A percentile compares a stretch with the other conserved stretches of the same genome.
Conservation (phyloP, 1,140 invertebrate genomes). For the Ostrea edulis region DNA sequence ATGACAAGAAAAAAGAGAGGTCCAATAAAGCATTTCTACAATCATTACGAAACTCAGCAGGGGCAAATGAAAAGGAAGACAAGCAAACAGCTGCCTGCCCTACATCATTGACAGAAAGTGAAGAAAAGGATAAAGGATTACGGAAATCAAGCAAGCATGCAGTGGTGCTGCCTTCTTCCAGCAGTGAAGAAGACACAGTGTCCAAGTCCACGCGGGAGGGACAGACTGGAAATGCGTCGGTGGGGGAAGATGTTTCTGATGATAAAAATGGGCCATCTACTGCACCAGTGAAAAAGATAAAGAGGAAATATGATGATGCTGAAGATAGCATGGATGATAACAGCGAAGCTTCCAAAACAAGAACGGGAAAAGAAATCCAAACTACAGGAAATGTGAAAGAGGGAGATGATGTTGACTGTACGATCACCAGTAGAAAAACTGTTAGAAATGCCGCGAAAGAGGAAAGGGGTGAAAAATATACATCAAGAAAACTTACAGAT, state of each 20-base stretch:
- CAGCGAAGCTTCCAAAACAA: neutral
- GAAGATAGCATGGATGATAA: neutral
- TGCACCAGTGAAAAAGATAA: neutral
- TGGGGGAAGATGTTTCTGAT: neutral
- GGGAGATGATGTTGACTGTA: neutral
- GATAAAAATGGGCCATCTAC: neutral
- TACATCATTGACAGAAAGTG: neutral
- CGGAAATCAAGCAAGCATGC: neutral
- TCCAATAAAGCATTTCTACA: neutral
- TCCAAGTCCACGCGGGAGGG: neutral
- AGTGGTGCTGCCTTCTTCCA: neutral
- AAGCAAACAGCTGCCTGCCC: neutral
- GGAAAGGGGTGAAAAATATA: neutral
- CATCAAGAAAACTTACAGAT: neutral
- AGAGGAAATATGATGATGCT: neutral
- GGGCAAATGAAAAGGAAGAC: neutral
- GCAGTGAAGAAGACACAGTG: neutral
- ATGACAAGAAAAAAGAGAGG: neutral
- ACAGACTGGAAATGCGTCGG: slow-evolving; percentile 4
- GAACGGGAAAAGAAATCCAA: neutral
- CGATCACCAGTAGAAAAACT: neutral
- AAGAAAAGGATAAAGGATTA: neutral
- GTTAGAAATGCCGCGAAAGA: neutral
- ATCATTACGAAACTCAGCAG: neutral
- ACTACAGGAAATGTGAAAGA: neutral